Evolutionary conservation across 2,888 invertebrate species (phyloP).

Genomic region (Sinentomon sp.): DNA sequence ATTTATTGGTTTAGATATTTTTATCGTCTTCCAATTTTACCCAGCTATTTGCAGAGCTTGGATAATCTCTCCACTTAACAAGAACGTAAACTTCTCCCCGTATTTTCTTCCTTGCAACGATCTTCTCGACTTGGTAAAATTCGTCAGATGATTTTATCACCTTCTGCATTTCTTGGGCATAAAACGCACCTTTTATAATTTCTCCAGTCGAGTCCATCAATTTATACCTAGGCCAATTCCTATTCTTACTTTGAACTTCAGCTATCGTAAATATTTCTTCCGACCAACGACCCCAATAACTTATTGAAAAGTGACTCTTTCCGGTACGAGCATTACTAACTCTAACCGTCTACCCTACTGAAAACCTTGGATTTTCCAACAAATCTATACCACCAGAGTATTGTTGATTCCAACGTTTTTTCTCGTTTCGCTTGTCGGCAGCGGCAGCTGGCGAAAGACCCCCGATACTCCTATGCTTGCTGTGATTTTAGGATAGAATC

Average conservation of each 20-base stretch:
- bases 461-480: no score
- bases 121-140: constrained; percentile 14
- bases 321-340: no score
- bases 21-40: constrained; percentile 6
- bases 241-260: constrained; percentile 9
- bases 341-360: constrained; percentile 8
- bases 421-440: constrained; percentile 6
- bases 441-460: constrained; percentile 3
- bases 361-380: background rate
- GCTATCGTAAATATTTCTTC: no score
- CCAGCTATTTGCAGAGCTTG: constrained; percentile 15
- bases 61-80: constrained; percentile 17
- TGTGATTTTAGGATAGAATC: constrained; percentile 4
- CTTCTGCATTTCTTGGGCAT: constrained; percentile 14
- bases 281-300: constrained; percentile 16
- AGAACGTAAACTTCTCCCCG: constrained; percentile 10
- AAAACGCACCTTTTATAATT: constrained; percentile 15
- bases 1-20: constrained; percentile 7
- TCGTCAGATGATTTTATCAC: constrained; percentile 7
- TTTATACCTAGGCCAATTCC: constrained; percentile 15
- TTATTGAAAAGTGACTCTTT: no score
- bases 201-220: constrained; percentile 14
- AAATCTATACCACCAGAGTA: no score
- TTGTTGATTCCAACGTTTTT: no score
- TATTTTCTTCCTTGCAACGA: constrained; percentile 10